Base-by-base conservation (phyloP, 2,113 vertebrate species). In the Hemiscyllium ocellatum region DNA sequence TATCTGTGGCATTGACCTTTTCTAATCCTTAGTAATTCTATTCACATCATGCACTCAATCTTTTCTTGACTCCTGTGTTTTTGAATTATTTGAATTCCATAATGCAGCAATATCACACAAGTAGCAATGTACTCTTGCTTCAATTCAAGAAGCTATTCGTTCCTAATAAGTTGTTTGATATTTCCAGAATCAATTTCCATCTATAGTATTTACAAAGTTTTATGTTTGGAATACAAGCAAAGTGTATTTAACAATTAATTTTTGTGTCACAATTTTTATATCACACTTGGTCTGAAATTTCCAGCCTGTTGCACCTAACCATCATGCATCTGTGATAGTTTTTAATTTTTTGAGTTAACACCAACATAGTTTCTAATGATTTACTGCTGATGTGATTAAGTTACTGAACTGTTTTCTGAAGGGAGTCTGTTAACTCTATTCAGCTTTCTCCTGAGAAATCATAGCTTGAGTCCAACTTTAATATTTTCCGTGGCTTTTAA, bases 121-220 rank as follows among this genome's bases (percentile, higher is more conserved):
- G 76, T n/a, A 2, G 3, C 13, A 80, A 13, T 80, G n/a, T 80
- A 80, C 76, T 80, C n/a, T 37, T 33, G 72, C 72, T 33, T 33
- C 72, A n/a, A 6, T 80, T 80, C 76, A 78, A 26, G 33, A 78
- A 78, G 24, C n/a, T n/a, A 12, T 15, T 78, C n/a, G 76, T 78
- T 78, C 33, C 76, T 33, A 78, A 12, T n/a, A 78, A 78, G 76
- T n/a, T 78, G 8, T 78, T 78, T 8, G 26, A n/a, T 78, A n/a
- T 78, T 78, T 78, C 76, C 76, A 78, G n/a, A n/a, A 78, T 78
- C 76, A 78, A 37, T 78, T n/a, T 78, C 76, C n/a, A 78, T n/a
- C 76, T 78, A 78, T n/a, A 37, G 12, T 37, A 78, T 2, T n/a
- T 78, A 15, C n/a, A 78, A 80, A n/a, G n/a, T 37, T 37, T 10